phyloP scores from a whole-genome alignment of 1,140 invertebrate species.

The Drosophila lacteicornis region DNA sequence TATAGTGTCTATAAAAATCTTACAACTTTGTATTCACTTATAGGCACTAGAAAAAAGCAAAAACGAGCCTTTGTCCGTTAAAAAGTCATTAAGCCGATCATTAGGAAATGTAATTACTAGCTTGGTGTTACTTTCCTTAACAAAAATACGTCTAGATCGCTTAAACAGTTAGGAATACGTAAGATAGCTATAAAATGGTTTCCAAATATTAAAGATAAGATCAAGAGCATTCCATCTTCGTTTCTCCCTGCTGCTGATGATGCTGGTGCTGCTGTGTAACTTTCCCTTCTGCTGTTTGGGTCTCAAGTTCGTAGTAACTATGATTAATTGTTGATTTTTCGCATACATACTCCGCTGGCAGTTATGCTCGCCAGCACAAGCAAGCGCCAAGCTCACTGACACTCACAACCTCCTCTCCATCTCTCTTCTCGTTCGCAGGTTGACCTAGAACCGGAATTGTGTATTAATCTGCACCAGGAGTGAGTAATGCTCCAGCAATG shows the following conservation, averaged over 20 bases:
- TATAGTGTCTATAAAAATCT: background rate
- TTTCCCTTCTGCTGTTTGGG: slow-evolving; percentile 38
- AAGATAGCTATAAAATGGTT: background rate
- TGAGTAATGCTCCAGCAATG: slow-evolving; percentile 87
- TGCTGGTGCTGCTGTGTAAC: slow-evolving; percentile 30
- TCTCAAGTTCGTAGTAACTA: slow-evolving; percentile 47
- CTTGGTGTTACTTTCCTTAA: background rate
- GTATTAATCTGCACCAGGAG: slow-evolving; percentile 91
- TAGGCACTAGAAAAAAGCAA: background rate
- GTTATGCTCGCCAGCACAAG: slow-evolving; percentile 25
- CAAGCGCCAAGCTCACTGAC: slow-evolving; percentile 23
- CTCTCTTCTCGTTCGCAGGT: slow-evolving; percentile 86
- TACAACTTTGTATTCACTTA: background rate
- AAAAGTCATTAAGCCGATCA: slow-evolving; percentile 9
- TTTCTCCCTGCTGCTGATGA: background rate
- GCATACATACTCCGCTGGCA: slow-evolving; percentile 47
- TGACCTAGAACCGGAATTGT: slow-evolving; percentile 91
- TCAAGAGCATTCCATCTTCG: slow-evolving; percentile 27
- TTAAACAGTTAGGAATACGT: background rate
- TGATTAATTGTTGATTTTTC: slow-evolving; percentile 55
- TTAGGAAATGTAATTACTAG: slow-evolving; percentile 1
- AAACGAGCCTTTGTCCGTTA: background rate
- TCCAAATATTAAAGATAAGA: slow-evolving; percentile 4
- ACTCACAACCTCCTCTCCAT: slow-evolving; percentile 38
- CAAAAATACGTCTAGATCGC: background rate